These are phyloP conservation scores for Limnothrissa miodon DNA, from an alignment of 2,113 vertebrate species.

Conservation along the genomic window DNA sequence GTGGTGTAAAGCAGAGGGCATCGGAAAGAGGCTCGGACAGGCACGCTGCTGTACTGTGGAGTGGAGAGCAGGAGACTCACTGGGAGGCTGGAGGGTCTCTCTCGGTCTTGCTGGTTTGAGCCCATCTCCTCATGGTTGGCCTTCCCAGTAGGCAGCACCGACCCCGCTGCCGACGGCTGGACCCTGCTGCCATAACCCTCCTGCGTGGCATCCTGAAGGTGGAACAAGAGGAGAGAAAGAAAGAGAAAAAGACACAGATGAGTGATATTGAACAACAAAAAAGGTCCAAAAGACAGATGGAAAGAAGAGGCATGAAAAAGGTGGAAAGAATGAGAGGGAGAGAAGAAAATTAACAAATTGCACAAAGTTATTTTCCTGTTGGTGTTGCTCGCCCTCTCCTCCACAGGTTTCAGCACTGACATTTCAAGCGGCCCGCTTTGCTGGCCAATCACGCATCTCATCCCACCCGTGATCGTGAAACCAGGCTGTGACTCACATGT, in stretches of 20 bases:
- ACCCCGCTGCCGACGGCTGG: conserved; percentile 68
- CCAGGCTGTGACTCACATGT: conserved; percentile 12
- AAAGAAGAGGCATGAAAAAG: not conserved
- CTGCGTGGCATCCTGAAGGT: conserved; percentile 83
- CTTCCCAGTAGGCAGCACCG: conserved; percentile 82
- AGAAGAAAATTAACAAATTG: not conserved
- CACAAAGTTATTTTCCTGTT: not conserved
- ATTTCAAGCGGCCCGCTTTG: not conserved
- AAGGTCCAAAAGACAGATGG: not conserved
- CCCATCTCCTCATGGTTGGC: conserved; percentile 89
- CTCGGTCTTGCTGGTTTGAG: conserved; percentile 90
- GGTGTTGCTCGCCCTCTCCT: not conserved
- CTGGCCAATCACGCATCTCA: not conserved
- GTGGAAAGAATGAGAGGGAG: not conserved
- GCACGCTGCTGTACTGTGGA: not conserved
- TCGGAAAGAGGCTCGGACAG: not conserved
- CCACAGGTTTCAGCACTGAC: not conserved
- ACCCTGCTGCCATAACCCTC: conserved; percentile 86
- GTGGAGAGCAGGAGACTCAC: conserved; percentile 68
- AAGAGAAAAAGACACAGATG: not conserved
- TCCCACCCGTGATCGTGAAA: conserved; percentile 10
- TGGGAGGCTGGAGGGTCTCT: conserved; percentile 90
- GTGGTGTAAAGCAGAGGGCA: not conserved
- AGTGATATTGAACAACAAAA: not conserved
- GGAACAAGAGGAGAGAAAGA: not conserved